phyloP scores from a whole-genome alignment of 2,888 invertebrate genomes.

The Polydrusus tereticollis region DNA sequence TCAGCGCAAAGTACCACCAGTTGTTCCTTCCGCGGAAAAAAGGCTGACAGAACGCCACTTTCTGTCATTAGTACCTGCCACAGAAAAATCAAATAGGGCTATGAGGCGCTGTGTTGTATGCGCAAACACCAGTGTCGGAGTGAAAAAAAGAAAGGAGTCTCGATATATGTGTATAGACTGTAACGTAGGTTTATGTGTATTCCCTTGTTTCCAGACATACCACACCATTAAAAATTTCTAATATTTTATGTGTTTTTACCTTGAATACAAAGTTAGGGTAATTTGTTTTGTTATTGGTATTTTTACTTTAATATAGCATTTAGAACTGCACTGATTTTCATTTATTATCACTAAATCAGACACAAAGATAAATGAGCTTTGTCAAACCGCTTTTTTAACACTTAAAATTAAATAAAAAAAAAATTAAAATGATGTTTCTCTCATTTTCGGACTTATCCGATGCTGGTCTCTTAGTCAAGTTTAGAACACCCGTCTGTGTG shows the following conservation, averaged over 20 bases:
- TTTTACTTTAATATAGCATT: neutral
- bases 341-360: neutral
- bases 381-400: too few relatives aligned
- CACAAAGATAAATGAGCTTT: neutral
- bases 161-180: constrained; percentile 39
- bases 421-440: neutral
- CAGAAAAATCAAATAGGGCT: neutral
- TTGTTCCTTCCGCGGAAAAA: neutral
- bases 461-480: constrained; percentile 27
- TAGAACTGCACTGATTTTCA: neutral
- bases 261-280: neutral
- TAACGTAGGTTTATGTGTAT: constrained; percentile 37
- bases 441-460: constrained; percentile 19
- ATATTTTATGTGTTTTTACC: neutral
- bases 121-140: constrained; percentile 19
- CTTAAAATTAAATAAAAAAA: constrained; percentile 27
- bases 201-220: constrained; percentile 37
- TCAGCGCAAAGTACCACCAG: neutral
- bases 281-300: neutral
- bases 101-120: constrained; percentile 41
- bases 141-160: constrained; percentile 33
- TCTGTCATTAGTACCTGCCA: neutral
- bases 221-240: neutral
- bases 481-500: constrained; percentile 21
- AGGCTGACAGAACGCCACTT: neutral